Evolutionary conservation across 2,113 vertebrate genomes (phyloP).

Genomic region (Sporophila hypoxantha): DNA sequence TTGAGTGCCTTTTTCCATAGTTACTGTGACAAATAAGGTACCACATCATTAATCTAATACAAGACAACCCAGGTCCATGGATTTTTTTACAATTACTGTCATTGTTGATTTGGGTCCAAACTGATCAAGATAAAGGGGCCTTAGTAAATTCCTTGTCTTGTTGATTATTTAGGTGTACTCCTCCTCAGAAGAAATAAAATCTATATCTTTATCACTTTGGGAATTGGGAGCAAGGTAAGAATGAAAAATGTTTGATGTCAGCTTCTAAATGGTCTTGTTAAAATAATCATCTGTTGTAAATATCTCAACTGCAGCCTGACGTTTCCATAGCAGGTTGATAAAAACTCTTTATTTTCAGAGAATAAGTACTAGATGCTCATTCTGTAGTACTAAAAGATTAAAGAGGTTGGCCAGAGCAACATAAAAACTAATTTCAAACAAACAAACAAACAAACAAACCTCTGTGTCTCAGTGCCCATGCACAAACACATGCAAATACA

Average conservation of each 20-base stretch:
- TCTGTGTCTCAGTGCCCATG: background rate
- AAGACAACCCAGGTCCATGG: background rate
- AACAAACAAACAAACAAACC: background rate
- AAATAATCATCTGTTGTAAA: background rate
- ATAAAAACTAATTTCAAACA: background rate
- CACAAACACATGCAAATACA: background rate
- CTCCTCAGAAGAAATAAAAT: background rate
- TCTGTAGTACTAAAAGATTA: background rate
- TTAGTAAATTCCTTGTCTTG: background rate
- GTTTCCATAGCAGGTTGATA: background rate
- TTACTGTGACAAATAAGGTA: background rate
- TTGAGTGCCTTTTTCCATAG: slow-evolving; percentile 5
- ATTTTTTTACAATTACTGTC: background rate
- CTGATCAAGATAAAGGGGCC: background rate
- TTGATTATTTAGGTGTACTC: background rate
- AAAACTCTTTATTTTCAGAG: background rate
- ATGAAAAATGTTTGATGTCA: background rate
- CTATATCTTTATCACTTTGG: background rate
- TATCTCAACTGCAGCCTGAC: background rate
- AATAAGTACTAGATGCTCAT: background rate
- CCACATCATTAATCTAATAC: background rate
- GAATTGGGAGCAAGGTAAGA: background rate
- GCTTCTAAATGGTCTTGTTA: background rate
- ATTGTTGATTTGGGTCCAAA: background rate
- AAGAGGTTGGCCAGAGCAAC: background rate